A percentile compares a stretch with the other conserved stretches of the same genome.
phyloP scores from a whole-genome alignment of 1,140 invertebrate genomes.

The Neodiprion pinetum region DNA sequence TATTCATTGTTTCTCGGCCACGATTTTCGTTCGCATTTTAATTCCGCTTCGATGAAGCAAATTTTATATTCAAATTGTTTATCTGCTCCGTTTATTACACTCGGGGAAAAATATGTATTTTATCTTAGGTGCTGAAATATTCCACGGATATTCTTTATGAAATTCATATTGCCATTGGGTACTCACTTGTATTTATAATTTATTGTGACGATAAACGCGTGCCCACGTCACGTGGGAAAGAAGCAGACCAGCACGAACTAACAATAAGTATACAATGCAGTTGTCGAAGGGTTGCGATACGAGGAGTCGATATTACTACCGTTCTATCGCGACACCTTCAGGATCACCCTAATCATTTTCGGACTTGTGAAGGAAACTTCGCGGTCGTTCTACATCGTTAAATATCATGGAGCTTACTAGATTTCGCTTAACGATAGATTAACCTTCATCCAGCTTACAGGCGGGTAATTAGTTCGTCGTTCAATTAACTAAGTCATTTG shows the following conservation, averaged over 20 bases:
- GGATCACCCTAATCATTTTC: background rate
- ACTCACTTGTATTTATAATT: background rate
- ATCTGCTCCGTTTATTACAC: background rate
- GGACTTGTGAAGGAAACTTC: background rate
- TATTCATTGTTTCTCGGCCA: background rate
- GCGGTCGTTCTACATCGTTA: background rate
- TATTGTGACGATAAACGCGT: too few species aligned
- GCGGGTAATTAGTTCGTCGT: slow-evolving; percentile 3
- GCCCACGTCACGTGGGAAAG: too few species aligned
- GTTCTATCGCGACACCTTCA: background rate
- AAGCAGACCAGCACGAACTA: too few species aligned
- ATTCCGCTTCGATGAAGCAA: background rate
- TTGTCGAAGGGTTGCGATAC: too few species aligned
- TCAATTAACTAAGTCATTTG: background rate
- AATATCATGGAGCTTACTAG: background rate
- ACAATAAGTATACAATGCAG: too few species aligned
- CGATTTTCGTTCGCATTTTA: background rate
- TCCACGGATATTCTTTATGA: too few species aligned
- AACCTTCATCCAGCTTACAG: background rate
- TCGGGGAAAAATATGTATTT: background rate
- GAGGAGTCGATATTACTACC: background rate
- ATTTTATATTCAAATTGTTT: slow-evolving; percentile 6
- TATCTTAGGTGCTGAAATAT: background rate
- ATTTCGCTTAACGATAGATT: background rate
- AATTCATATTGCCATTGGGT: background rate